These are phyloP conservation scores for Ctenochaetus hawaiiensis DNA, from an alignment of 2,797 vertebrate species.

Conservation along the genomic window DNA sequence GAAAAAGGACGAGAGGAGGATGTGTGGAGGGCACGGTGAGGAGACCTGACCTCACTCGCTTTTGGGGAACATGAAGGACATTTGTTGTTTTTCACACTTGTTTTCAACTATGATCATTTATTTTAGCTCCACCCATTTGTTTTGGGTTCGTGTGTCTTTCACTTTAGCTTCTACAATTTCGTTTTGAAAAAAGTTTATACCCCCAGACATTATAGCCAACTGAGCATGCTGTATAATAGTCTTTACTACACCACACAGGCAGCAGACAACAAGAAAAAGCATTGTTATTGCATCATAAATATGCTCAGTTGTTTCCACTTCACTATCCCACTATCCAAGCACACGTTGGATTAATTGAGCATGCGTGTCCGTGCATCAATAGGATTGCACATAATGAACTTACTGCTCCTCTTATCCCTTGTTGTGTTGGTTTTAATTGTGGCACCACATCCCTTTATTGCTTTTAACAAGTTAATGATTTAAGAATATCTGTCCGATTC, in stretches of 20 bases:
- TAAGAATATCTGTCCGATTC: conserved; percentile 44
- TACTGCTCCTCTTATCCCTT: conserved; percentile 55
- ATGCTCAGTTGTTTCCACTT: conserved; percentile 46
- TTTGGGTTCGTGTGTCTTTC: background rate
- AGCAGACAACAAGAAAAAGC: background rate
- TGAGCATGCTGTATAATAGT: background rate
- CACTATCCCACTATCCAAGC: conserved; percentile 24
- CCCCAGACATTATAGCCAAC: background rate
- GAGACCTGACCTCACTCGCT: conserved; percentile 63
- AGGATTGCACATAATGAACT: conserved; percentile 72
- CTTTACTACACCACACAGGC: background rate
- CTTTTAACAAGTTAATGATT: conserved; percentile 57
- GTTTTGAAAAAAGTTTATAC: background rate
- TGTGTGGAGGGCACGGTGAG: conserved; percentile 66
- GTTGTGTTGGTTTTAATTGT: conserved; percentile 55
- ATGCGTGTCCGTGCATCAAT: conserved; percentile 61
- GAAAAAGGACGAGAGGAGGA: conserved; percentile 62
- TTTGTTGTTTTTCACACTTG: conserved; percentile 23
- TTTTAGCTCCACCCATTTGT: background rate
- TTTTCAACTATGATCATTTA: conserved; percentile 1
- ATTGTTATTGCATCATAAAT: conserved; percentile 25
- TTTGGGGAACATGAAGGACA: conserved; percentile 40
- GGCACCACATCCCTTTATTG: conserved; percentile 39
- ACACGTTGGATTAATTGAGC: conserved; percentile 62
- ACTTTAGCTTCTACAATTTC: background rate